phyloP scores from a whole-genome alignment of 30 jellyfish, hydroid and myxozoan genomes.

The Catostylus mosaicus region DNA sequence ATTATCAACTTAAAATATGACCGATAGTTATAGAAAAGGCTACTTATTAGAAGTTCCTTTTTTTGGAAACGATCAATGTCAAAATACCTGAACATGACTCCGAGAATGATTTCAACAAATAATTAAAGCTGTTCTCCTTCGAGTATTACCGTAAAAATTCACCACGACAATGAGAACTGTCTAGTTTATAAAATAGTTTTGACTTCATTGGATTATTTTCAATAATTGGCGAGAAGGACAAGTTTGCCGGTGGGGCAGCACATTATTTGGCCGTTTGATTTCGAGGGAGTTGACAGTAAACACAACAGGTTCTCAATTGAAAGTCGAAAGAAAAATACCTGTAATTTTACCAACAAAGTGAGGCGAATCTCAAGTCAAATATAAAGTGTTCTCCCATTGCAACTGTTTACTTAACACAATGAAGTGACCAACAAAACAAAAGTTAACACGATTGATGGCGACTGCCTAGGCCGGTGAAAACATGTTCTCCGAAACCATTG shows the following conservation, averaged over 20 bases:
- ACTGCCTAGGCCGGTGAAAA: constrained; percentile 4
- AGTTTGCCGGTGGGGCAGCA: not conserved
- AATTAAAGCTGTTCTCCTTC: too few species aligned
- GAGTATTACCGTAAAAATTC: not conserved
- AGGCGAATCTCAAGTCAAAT: not conserved
- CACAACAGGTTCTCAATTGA: not conserved
- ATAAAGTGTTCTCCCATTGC: not conserved
- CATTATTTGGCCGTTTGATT: not conserved
- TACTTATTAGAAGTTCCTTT: too few species aligned
- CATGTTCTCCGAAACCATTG: constrained; percentile 7
- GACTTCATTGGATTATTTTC: not conserved
- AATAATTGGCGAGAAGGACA: not conserved
- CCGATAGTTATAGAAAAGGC: too few species aligned
- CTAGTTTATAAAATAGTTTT: not conserved
- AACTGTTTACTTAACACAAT: not conserved
- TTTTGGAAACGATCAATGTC: too few species aligned
- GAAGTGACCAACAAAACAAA: not conserved
- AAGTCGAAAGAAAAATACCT: not conserved
- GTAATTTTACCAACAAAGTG: not conserved
- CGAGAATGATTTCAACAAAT: too few species aligned
- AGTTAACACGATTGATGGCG: not conserved
- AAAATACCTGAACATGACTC: too few species aligned
- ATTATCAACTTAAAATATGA: too few species aligned
- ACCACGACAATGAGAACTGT: not conserved
- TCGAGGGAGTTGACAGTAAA: not conserved